phyloP scores from a whole-genome alignment of 2,888 invertebrate species.

The Tupiocoris notatus region DNA sequence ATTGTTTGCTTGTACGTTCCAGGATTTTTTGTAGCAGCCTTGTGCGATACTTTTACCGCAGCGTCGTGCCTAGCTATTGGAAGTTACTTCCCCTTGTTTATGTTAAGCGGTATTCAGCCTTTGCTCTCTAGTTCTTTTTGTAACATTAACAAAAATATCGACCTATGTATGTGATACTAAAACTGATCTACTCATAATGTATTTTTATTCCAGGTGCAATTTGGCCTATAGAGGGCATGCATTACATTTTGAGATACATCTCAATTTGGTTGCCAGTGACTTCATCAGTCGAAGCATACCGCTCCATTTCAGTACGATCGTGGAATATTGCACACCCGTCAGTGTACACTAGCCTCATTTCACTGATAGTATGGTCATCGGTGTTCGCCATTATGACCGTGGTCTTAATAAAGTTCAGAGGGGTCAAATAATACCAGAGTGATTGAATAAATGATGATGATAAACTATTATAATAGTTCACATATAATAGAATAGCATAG shows the following conservation, averaged over 20 bases:
- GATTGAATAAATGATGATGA: no score
- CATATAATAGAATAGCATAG: no score
- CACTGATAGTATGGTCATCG: constrained; percentile 29
- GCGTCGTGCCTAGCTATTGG: constrained; percentile 41
- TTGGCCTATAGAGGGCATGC: constrained; percentile 46
- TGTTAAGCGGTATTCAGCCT: constrained; percentile 40
- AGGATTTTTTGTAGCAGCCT: constrained; percentile 42
- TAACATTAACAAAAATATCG: no score
- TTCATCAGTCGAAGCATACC: constrained; percentile 39
- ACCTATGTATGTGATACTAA: no score
- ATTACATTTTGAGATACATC: constrained; percentile 21
- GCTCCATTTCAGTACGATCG: constrained; percentile 40
- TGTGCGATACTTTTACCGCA: constrained; percentile 40
- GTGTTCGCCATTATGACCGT: constrained; percentile 24
- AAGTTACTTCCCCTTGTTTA: constrained; percentile 44
- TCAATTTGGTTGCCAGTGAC: constrained; percentile 39
- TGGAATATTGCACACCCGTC: constrained; percentile 31
- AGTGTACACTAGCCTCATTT: constrained; percentile 39
- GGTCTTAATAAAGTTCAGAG: constrained; percentile 25
- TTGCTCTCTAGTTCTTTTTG: no score
- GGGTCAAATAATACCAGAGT: background rate
- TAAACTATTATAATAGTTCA: no score
- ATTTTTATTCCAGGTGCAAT: constrained; percentile 40
- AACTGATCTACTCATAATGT: constrained; percentile 8
- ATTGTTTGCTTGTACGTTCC: constrained; percentile 2